These are phyloP conservation scores for Pyrocephalus nanus DNA, from an alignment of 2,797 vertebrate genomes.

Conservation along the genomic window DNA sequence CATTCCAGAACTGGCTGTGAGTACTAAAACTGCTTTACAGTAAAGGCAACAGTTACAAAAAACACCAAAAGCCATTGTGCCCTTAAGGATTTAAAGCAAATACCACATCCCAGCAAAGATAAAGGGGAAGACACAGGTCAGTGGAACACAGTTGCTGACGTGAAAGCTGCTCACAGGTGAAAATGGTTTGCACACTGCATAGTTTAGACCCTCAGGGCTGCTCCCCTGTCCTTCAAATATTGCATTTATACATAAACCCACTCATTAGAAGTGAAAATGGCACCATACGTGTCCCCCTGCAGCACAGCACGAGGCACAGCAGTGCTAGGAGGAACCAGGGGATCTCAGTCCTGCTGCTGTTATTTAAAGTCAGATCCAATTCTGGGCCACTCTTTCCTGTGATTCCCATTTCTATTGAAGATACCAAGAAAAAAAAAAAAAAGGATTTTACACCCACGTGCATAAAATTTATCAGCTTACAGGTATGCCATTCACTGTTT, in stretches of 20 bases:
- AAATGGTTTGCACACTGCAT: background rate
- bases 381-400: background rate
- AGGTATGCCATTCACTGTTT: background rate
- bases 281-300: background rate
- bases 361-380: background rate
- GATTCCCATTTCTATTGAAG: background rate
- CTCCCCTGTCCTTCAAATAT: background rate
- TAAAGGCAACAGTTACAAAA: background rate
- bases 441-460: background rate
- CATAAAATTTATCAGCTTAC: slow-evolving; percentile 20
- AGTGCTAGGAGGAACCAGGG: background rate
- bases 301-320: background rate
- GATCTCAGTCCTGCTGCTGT: background rate
- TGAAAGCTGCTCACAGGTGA: background rate
- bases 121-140: background rate
- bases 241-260: background rate
- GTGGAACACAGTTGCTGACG: background rate
- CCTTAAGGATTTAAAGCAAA: background rate
- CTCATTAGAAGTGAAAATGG: background rate
- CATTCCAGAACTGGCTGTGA: background rate
- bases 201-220: background rate
- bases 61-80: background rate
- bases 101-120: background rate
- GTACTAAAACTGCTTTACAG: background rate
- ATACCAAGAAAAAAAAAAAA: background rate